phyloP scores from a whole-genome alignment of 2,888 invertebrate genomes.

The Lithosia quadra region DNA sequence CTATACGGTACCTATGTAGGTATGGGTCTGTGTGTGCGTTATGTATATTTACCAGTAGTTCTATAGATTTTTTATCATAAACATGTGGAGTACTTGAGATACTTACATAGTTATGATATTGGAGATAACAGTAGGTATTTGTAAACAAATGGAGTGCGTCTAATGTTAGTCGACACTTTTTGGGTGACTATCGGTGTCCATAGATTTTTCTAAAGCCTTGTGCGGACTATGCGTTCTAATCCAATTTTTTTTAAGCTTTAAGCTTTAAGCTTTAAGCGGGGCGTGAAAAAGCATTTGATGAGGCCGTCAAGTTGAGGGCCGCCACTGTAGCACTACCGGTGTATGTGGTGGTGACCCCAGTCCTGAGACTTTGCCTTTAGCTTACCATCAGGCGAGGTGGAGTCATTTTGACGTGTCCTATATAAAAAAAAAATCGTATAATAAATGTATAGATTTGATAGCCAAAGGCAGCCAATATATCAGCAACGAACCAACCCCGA shows the following conservation, averaged over 20 bases:
- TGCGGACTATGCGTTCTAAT: no score
- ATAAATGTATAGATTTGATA: background rate
- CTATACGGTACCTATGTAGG: background rate
- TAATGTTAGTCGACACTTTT: background rate
- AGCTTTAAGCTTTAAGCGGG: no score
- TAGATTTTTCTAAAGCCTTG: background rate
- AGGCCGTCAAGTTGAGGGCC: no score
- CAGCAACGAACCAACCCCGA: background rate
- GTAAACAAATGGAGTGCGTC: slow-evolving; percentile 4
- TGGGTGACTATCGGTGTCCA: background rate
- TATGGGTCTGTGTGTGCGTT: no score
- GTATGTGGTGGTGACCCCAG: no score
- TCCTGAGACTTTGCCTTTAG: no score
- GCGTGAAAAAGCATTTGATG: no score
- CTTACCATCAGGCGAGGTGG: no score
- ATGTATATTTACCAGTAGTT: no score
- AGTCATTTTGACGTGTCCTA: no score
- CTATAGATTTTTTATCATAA: slow-evolving; percentile 1
- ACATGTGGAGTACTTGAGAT: background rate
- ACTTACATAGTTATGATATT: slow-evolving; percentile 2
- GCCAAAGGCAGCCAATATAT: background rate
- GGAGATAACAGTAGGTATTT: slow-evolving; percentile 1
- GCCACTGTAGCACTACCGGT: no score
- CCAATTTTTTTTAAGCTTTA: background rate
- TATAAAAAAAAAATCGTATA: no score